phyloP scores from a whole-genome alignment of 2,113 vertebrate genomes.

The Oryctolagus cuniculus region DNA sequence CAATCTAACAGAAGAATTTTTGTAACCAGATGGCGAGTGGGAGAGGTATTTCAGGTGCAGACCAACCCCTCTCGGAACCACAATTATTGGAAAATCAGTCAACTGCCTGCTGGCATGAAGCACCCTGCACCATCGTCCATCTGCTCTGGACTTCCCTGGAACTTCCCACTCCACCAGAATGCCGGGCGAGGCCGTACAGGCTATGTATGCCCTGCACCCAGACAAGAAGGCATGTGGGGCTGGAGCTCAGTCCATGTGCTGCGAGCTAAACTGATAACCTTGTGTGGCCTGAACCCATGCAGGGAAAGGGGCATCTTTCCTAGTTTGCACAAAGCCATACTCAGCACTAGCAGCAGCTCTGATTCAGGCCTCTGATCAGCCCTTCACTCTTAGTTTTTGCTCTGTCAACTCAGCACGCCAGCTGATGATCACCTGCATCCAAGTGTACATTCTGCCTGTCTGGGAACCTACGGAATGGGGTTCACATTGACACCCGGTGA shows the following conservation, averaged over 20 bases:
- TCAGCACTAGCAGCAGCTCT: neutral
- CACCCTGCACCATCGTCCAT: neutral
- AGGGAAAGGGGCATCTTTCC: neutral
- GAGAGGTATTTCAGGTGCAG: neutral
- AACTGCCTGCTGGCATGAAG: neutral
- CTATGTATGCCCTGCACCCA: neutral
- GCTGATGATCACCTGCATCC: neutral
- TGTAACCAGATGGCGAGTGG: neutral
- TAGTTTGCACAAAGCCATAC: neutral
- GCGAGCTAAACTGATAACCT: neutral
- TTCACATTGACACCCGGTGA: neutral
- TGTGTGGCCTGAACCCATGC: neutral
- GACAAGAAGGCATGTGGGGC: neutral
- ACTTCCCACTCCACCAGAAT: neutral
- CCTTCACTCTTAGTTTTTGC: neutral
- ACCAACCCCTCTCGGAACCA: neutral
- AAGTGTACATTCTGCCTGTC: neutral
- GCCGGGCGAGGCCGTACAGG: neutral
- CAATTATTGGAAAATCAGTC: neutral
- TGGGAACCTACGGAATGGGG: neutral
- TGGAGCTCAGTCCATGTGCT: neutral
- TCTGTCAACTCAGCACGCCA: neutral
- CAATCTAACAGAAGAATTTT: neutral
- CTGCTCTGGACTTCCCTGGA: neutral
- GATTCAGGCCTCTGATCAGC: neutral